Percentiles rank a stretch among this genome's conserved stretches.
Conservation (phyloP, 2,888 invertebrate species). For the Pinctada fucata region DNA sequence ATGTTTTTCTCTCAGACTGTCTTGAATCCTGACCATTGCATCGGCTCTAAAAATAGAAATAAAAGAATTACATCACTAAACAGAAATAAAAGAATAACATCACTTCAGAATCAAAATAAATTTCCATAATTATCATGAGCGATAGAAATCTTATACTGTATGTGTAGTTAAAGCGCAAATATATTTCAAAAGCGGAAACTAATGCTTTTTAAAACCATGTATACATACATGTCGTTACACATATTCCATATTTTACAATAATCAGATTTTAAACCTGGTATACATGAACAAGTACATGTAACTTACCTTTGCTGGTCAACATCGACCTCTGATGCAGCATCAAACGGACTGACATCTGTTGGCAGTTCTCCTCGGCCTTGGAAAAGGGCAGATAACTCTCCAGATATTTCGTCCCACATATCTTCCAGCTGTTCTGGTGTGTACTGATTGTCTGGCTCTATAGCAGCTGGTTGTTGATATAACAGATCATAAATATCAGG, state of each 20-base stretch:
- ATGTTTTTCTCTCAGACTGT: slow-evolving; percentile 83
- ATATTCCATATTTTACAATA: too few relatives aligned
- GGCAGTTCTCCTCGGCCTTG: slow-evolving; percentile 78
- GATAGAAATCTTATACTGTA: too few relatives aligned
- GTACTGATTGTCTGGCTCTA: slow-evolving; percentile 40
- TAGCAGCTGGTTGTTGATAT: slow-evolving; percentile 25
- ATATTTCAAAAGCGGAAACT: too few relatives aligned
- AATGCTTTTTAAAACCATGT: too few relatives aligned
- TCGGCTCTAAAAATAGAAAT: slow-evolving; percentile 82
- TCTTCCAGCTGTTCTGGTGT: slow-evolving; percentile 73
- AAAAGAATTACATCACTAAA: too few relatives aligned
- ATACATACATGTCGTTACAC: too few relatives aligned
- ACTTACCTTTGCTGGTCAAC: slow-evolving; percentile 92
- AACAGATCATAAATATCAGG: neutral
- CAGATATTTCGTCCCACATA: slow-evolving; percentile 76
- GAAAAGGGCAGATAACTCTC: slow-evolving; percentile 76
- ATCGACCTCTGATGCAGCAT: slow-evolving; percentile 87
- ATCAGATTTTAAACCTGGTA: too few relatives aligned
- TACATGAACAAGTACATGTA: too few relatives aligned
- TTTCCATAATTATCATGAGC: too few relatives aligned
- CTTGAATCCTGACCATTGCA: slow-evolving; percentile 92
- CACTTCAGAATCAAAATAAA: too few relatives aligned
- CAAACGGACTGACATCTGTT: slow-evolving; percentile 78
- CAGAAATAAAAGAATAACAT: neutral
- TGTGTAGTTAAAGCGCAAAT: too few relatives aligned